Evolutionary conservation across 2,797 vertebrate genomes (phyloP).

Genomic region (Helarctos malayanus): DNA sequence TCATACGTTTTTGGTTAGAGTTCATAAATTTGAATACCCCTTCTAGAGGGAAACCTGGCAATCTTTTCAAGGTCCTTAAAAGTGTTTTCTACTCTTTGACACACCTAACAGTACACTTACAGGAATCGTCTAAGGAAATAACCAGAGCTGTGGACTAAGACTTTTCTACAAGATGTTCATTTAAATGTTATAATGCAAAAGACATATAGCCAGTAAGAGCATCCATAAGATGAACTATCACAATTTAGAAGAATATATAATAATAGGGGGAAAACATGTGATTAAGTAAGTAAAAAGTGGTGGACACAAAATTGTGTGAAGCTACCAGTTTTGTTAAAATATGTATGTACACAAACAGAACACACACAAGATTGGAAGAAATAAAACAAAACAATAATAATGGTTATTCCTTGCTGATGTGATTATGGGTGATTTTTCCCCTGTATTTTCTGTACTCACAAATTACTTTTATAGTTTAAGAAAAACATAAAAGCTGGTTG

Average conservation of each 20-base stretch:
- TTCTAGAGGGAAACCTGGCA: neutral
- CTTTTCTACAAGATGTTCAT: conserved; percentile 14
- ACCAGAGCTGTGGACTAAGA: conserved; percentile 28
- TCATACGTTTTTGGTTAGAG: neutral
- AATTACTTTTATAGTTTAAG: conserved; percentile 48
- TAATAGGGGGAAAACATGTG: neutral
- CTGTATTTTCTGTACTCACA: conserved; percentile 31
- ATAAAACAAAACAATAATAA: conserved; percentile 24
- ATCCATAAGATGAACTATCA: neutral
- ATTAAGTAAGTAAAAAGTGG: conserved; percentile 24
- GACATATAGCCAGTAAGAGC: neutral
- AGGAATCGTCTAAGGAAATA: conserved; percentile 49
- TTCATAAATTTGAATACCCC: neutral
- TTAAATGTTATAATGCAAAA: conserved; percentile 10
- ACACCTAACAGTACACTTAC: neutral
- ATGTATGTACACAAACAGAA: neutral
- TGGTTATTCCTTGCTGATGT: conserved; percentile 18
- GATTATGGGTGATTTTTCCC: neutral
- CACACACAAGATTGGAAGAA: neutral
- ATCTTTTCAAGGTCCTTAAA: conserved; percentile 24
- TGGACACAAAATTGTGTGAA: conserved; percentile 6
- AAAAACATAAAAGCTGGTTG: conserved; percentile 30
- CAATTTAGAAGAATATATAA: conserved; percentile 46
- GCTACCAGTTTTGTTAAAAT: conserved; percentile 13
- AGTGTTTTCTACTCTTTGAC: conserved; percentile 39